A percentile compares a stretch with the other conserved stretches of the same genome.
Conservation (phyloP, 30 jellyfish, hydroid and myxozoan species). For the Nemopilema nomurai region DNA sequence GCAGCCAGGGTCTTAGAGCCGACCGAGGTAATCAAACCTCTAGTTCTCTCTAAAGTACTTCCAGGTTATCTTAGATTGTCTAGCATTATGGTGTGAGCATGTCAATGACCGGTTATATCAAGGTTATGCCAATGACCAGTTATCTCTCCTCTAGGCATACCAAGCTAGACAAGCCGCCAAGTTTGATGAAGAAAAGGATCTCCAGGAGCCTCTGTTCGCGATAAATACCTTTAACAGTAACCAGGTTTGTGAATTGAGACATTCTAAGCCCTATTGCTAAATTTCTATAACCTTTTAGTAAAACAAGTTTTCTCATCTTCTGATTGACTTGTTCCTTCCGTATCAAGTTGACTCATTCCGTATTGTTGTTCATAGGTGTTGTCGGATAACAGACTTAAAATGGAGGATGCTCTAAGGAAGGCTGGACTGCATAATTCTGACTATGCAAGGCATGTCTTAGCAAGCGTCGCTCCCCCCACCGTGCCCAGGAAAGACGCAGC, state of each 20-base stretch:
- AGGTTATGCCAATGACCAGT: no score
- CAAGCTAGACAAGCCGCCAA: conserved; percentile 77
- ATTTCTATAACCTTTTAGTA: no score
- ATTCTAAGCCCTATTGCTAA: no score
- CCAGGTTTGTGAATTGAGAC: conserved; percentile 52
- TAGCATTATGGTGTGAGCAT: no score
- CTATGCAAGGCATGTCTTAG: conserved; percentile 74
- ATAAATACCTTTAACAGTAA: conserved; percentile 62
- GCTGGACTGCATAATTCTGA: conserved; percentile 79
- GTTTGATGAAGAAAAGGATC: conserved; percentile 78
- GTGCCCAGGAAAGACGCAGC: conserved; percentile 76
- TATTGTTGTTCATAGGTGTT: conserved; percentile 5
- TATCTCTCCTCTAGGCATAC: conserved; percentile 86
- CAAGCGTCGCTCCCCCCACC: conserved; percentile 84
- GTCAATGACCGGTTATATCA: no score
- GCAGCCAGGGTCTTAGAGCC: conserved; percentile 56
- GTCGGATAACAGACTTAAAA: conserved; percentile 73
- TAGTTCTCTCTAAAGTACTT: background rate
- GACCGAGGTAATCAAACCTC: conserved; percentile 38
- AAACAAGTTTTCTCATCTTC: no score
- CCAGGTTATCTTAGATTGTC: no score
- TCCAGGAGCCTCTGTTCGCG: conserved; percentile 77
- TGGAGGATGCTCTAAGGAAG: conserved; percentile 79
- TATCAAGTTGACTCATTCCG: no score
- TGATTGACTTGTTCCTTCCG: no score